A percentile compares a stretch with the other conserved stretches of the same genome.
Conservation (phyloP, 2,113 vertebrate species). For the Bufo gargarizans region DNA sequence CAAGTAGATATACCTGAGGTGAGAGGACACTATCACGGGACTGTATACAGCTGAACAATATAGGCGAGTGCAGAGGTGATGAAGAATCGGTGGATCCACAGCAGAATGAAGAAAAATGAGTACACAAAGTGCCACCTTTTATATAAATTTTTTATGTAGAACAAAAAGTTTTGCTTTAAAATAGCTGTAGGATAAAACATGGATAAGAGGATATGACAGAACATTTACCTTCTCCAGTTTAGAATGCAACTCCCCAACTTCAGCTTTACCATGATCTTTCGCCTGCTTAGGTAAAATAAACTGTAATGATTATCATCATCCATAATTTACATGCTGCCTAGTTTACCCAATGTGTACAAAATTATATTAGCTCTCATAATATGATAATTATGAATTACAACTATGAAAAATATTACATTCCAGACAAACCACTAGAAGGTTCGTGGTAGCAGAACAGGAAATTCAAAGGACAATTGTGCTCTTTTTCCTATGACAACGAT, state of each 20-base stretch:
- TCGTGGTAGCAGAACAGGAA: not conserved
- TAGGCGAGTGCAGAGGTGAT: too few relatives aligned
- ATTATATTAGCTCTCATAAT: not conserved
- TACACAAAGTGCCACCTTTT: too few relatives aligned
- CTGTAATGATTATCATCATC: not conserved
- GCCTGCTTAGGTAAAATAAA: slow-evolving; percentile 75
- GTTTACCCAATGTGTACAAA: not conserved
- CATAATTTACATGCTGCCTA: not conserved
- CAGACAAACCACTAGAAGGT: not conserved
- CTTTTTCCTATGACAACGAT: not conserved
- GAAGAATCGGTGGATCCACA: too few relatives aligned
- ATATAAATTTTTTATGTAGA: too few relatives aligned
- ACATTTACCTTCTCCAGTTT: slow-evolving; percentile 91
- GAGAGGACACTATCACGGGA: too few relatives aligned
- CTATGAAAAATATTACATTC: not conserved
- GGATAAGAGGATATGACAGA: not conserved
- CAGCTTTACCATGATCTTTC: slow-evolving; percentile 93
- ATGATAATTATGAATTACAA: not conserved
- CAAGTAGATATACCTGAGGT: too few relatives aligned
- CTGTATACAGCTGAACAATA: too few relatives aligned
- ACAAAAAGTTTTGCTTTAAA: not conserved
- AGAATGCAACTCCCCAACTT: slow-evolving; percentile 85
- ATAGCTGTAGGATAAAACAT: slow-evolving; percentile 45
- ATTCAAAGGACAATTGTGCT: not conserved
- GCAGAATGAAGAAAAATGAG: too few relatives aligned